These are phyloP conservation scores for Drosophila conformis DNA, from an alignment of 2,888 invertebrate species.

Conservation along the genomic window DNA sequence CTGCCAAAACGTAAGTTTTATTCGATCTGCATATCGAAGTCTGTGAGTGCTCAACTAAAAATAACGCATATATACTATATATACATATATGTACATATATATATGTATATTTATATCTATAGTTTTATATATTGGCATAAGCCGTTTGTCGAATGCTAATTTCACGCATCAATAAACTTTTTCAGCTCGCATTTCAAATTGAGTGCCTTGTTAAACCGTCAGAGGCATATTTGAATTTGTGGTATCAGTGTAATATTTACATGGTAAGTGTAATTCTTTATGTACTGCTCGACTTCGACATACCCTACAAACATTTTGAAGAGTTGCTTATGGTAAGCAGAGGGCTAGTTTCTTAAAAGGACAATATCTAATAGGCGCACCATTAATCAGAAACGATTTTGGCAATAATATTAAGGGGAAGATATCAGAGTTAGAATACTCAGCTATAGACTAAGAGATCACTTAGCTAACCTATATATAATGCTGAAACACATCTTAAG, in stretches of 20 bases:
- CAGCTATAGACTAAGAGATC: neutral
- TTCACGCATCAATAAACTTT: constrained; percentile 64
- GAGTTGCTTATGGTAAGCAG: too few species aligned
- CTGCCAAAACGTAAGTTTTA: constrained; percentile 48
- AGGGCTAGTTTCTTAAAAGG: too few species aligned
- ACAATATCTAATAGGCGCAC: neutral
- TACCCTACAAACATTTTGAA: neutral
- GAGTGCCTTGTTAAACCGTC: constrained; percentile 29
- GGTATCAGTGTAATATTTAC: neutral
- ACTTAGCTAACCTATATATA: neutral
- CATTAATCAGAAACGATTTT: neutral
- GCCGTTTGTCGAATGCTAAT: constrained; percentile 77
- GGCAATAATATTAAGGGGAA: neutral
- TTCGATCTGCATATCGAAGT: constrained; percentile 34
- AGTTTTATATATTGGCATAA: constrained; percentile 35
- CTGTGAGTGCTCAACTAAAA: constrained; percentile 38
- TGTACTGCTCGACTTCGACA: neutral
- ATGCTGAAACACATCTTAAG: neutral
- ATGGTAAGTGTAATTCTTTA: neutral
- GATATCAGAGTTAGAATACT: neutral
- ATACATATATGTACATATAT: fast-evolving
- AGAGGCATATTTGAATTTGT: constrained; percentile 22
- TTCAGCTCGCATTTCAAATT: constrained; percentile 30
- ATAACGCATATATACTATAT: neutral
- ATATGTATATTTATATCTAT: neutral